A percentile compares a stretch with the other conserved stretches of the same genome.
phyloP scores from a whole-genome alignment of 2,888 invertebrate genomes.

The Drosophila anomelani region DNA sequence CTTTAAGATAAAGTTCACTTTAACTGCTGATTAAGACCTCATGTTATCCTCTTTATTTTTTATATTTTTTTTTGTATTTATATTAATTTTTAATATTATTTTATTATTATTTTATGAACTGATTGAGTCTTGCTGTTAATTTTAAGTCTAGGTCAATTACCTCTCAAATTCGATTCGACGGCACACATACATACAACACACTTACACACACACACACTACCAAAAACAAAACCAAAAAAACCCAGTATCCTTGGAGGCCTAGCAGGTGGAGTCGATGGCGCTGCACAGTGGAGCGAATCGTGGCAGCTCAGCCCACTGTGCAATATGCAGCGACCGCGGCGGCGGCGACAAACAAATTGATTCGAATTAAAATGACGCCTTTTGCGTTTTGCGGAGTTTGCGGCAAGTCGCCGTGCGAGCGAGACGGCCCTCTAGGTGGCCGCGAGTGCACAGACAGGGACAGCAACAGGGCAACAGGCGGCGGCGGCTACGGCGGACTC shows the following conservation, averaged over 20 bases:
- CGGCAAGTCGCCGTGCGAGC: slow-evolving; percentile 29
- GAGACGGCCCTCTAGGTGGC: slow-evolving; percentile 28
- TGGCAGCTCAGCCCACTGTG: slow-evolving; percentile 31
- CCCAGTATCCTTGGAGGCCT: slow-evolving; percentile 2
- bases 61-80: not conserved
- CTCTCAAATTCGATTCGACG: not conserved
- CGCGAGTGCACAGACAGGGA: not conserved
- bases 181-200: not conserved
- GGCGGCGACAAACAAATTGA: slow-evolving; percentile 79
- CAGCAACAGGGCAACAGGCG: slow-evolving; percentile 44
- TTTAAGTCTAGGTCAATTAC: slow-evolving; percentile 1
- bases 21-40: not conserved
- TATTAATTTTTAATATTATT: not conserved
- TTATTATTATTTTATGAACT: not conserved
- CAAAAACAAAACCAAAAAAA: slow-evolving; percentile 2
- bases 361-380: slow-evolving; percentile 76
- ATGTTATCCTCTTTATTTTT: not conserved
- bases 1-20: not conserved
- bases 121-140: not conserved
- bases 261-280: not conserved
- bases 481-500: too few relatives aligned
- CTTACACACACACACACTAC: not conserved
- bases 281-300: slow-evolving; percentile 28
- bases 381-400: slow-evolving; percentile 22
- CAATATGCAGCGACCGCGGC: slow-evolving; percentile 70